Conservation (phyloP, 1,140 invertebrate genomes). For the Diuraphis noxia region DNA sequence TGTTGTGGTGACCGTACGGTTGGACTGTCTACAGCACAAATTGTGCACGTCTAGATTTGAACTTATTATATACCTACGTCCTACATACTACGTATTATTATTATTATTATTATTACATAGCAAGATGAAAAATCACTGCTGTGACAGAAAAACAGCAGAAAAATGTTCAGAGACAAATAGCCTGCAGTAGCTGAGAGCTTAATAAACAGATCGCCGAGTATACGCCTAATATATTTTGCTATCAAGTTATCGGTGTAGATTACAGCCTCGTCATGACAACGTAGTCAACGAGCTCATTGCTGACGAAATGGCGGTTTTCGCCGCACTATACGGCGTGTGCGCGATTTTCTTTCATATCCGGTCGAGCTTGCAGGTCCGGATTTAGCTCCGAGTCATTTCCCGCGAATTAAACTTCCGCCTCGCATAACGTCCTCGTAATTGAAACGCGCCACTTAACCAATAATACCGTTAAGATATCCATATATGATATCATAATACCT, state of each 20-base stretch:
- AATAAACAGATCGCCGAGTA: neutral
- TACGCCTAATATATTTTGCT: neutral
- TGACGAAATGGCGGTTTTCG: neutral
- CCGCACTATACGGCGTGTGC: neutral
- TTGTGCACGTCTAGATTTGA: neutral
- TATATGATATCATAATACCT: neutral
- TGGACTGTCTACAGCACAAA: neutral
- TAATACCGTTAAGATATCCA: neutral
- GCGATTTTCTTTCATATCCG: neutral
- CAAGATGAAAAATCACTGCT: neutral
- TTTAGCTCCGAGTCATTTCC: neutral
- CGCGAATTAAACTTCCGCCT: conserved; percentile 5
- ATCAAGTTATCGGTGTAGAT: neutral
- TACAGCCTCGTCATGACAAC: neutral
- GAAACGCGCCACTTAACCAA: neutral
- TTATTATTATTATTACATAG: too few relatives aligned
- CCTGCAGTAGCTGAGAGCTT: neutral
- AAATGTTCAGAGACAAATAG: neutral
- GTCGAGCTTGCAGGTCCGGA: neutral
- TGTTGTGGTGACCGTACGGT: neutral
- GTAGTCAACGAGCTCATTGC: neutral
- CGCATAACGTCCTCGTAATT: neutral
- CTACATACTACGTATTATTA: too few relatives aligned
- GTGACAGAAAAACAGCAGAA: neutral
- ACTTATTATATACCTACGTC: neutral